phyloP scores from a whole-genome alignment of 64 coral and sea anemone genomes.

The Porites lutea region DNA sequence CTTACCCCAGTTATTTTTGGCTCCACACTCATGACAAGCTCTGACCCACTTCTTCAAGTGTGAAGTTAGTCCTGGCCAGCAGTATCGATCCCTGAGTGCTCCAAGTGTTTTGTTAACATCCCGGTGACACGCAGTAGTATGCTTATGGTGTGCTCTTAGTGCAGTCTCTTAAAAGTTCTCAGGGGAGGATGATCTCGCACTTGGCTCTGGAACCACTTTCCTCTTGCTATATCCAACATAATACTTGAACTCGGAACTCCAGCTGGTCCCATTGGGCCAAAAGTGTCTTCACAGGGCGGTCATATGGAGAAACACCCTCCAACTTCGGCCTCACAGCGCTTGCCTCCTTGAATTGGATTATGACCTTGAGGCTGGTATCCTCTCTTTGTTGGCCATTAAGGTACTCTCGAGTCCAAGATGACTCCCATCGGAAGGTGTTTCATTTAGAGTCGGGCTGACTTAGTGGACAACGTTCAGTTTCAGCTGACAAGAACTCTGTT shows the following conservation, averaged over 20 bases:
- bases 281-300: not conserved
- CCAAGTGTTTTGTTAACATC: slow-evolving; percentile 50
- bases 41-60: slow-evolving; percentile 40
- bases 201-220: not conserved
- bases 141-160: slow-evolving; percentile 44
- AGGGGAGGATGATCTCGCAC: slow-evolving; percentile 55
- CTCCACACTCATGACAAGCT: slow-evolving; percentile 59
- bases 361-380: not conserved
- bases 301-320: not conserved
- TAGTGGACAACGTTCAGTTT: not conserved
- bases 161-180: slow-evolving; percentile 6
- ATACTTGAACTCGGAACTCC: not conserved
- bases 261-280: not conserved
- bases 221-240: slow-evolving; percentile 33
- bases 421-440: slow-evolving; percentile 37
- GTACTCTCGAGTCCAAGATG: slow-evolving; percentile 13
- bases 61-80: slow-evolving; percentile 46
- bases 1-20: slow-evolving; percentile 45
- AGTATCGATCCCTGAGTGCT: slow-evolving; percentile 41
- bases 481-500: not conserved
- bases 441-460: not conserved
- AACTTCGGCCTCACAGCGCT: not conserved
- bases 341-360: not conserved
- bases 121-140: slow-evolving; percentile 57
- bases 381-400: not conserved